These are phyloP conservation scores for Lampris incognitus DNA, from an alignment of 2,113 vertebrate genomes.

Conservation along the genomic window DNA sequence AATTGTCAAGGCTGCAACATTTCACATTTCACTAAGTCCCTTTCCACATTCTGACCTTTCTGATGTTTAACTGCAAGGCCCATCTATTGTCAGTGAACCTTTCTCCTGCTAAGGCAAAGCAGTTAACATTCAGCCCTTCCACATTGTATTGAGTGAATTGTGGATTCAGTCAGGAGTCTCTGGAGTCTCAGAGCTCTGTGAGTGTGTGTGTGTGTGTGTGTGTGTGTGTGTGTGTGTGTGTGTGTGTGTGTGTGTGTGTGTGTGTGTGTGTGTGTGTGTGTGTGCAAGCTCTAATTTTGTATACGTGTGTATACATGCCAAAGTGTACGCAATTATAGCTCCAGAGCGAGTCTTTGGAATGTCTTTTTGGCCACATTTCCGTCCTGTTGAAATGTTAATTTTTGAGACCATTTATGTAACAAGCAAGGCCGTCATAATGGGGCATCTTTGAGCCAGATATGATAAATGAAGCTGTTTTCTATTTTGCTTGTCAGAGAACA, in stretches of 20 bases:
- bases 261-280: neutral
- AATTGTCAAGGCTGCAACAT: constrained; percentile 80
- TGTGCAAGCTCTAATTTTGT: neutral
- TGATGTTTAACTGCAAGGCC: constrained; percentile 80
- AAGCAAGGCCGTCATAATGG: constrained; percentile 42
- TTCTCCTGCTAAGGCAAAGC: constrained; percentile 69
- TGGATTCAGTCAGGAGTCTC: constrained; percentile 70
- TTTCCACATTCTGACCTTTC: constrained; percentile 81
- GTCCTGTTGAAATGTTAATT: constrained; percentile 45
- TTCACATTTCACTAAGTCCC: constrained; percentile 82
- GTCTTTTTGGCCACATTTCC: constrained; percentile 27
- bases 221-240: constrained; percentile 12
- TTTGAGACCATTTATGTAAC: constrained; percentile 50
- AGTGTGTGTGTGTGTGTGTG: constrained; percentile 29
- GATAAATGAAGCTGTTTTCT: constrained; percentile 64
- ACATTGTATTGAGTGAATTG: constrained; percentile 75
- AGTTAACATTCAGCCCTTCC: constrained; percentile 80
- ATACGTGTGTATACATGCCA: neutral
- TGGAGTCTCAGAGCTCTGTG: constrained; percentile 40
- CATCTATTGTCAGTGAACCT: constrained; percentile 81
- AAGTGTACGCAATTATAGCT: constrained; percentile 28
- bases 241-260: constrained; percentile 13
- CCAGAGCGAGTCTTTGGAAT: constrained; percentile 7
- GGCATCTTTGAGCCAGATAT: constrained; percentile 55
- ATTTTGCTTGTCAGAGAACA: constrained; percentile 61